Percentiles rank a stretch among this genome's conserved stretches.
phyloP scores from a whole-genome alignment of 1,140 invertebrate species.

The Saccostrea glomerata region DNA sequence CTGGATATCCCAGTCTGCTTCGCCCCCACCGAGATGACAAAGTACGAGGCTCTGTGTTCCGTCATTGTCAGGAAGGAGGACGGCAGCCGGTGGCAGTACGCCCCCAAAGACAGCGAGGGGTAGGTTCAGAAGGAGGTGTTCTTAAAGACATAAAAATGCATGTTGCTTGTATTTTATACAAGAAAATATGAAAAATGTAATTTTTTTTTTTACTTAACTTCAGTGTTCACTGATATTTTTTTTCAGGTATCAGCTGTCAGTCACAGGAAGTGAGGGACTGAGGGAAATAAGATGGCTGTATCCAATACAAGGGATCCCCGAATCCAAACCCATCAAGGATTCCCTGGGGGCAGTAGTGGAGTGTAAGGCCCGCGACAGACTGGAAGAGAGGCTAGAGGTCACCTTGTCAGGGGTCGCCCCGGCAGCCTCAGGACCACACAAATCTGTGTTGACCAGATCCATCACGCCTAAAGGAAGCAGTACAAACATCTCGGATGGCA shows the following conservation, averaged over 20 bases:
- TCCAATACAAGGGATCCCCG: conserved; percentile 75
- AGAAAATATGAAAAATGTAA: neutral
- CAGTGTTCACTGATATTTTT: conserved; percentile 10
- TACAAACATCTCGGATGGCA: conserved; percentile 68
- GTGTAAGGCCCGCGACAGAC: conserved; percentile 70
- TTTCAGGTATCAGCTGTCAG: conserved; percentile 62
- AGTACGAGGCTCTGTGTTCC: conserved; percentile 73
- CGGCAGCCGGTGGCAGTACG: conserved; percentile 70
- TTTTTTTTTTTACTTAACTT: neutral
- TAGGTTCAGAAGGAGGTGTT: conserved; percentile 39
- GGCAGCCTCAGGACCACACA: conserved; percentile 68
- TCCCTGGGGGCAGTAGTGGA: conserved; percentile 65
- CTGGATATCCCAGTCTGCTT: conserved; percentile 79
- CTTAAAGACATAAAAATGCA: too few relatives aligned
- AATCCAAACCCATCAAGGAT: conserved; percentile 68
- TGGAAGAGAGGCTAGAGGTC: conserved; percentile 76
- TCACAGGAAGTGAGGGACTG: conserved; percentile 61
- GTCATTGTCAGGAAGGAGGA: conserved; percentile 72
- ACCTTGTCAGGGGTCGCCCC: conserved; percentile 72
- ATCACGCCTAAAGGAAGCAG: conserved; percentile 70
- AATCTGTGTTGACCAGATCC: conserved; percentile 63
- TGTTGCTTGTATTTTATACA: too few relatives aligned
- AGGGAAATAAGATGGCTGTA: conserved; percentile 75
- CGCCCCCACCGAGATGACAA: conserved; percentile 75
- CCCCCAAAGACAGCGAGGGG: conserved; percentile 65